Percentiles rank a stretch among this genome's conserved stretches.
These are phyloP conservation scores for Scaptomyza parva DNA, from an alignment of 2,888 invertebrate genomes.

Conservation along the genomic window DNA sequence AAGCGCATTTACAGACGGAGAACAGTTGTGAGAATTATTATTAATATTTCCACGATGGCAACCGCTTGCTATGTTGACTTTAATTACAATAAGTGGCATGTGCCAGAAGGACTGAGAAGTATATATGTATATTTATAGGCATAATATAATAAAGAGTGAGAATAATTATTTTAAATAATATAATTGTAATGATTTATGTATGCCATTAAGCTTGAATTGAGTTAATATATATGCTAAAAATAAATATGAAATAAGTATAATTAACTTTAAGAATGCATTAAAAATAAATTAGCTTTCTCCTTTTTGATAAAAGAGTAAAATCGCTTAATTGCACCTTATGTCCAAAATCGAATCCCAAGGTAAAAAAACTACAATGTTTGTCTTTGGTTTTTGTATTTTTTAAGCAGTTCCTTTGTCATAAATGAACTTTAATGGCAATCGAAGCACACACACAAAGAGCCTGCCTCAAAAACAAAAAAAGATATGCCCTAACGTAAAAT, in stretches of 20 bases:
- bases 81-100: not conserved
- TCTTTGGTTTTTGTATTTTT: not conserved
- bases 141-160: not conserved
- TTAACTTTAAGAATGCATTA: too few species aligned
- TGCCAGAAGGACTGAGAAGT: too few species aligned
- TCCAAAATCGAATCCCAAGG: not conserved
- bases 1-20: not conserved
- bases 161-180: not conserved
- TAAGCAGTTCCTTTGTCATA: conserved; percentile 9
- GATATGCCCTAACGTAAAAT: conserved; percentile 7
- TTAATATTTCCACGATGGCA: not conserved
- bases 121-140: not conserved
- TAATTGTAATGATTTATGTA: too few species aligned
- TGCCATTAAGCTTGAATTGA: too few species aligned
- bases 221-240: too few species aligned
- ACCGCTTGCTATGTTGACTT: not conserved
- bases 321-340: not conserved
- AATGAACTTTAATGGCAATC: conserved; percentile 36
- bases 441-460: conserved; percentile 9
- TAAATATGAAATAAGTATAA: too few species aligned
- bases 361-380: too few species aligned
- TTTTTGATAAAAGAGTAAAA: too few species aligned
- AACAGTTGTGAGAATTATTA: not conserved
- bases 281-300: too few species aligned
- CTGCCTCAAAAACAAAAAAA: conserved; percentile 2